phyloP scores from a whole-genome alignment of 2,888 invertebrate genomes.

The Ctena decussata region DNA sequence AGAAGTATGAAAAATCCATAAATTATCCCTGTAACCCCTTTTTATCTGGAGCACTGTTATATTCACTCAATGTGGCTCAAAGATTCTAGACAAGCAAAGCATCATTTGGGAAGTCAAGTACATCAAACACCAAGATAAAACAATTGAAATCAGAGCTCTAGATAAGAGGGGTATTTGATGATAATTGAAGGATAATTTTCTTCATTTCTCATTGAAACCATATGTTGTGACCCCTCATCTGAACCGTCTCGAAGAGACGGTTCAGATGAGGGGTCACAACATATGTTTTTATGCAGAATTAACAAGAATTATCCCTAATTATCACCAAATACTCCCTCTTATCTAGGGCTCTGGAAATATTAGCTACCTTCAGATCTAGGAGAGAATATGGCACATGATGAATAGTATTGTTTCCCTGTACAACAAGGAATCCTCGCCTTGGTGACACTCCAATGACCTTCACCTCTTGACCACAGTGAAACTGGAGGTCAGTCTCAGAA shows the following conservation, averaged over 20 bases:
- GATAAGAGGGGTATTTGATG: neutral
- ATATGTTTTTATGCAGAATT: neutral
- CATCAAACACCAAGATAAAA: no score
- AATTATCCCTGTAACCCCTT: no score
- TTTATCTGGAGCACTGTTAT: no score
- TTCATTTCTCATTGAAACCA: neutral
- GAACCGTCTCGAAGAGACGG: neutral
- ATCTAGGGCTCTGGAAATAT: neutral
- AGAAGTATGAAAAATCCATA: no score
- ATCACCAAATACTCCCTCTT: no score
- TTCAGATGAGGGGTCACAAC: no score
- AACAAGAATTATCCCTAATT: no score
- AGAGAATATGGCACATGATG: conserved; percentile 94
- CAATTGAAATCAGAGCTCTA: no score
- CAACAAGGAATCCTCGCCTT: conserved; percentile 94
- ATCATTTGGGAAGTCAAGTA: no score
- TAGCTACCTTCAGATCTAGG: conserved; percentile 89
- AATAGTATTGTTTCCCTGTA: conserved; percentile 92
- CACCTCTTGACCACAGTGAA: conserved; percentile 92
- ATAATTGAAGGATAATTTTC: neutral
- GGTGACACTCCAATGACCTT: conserved; percentile 95
- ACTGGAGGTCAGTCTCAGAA: conserved; percentile 87
- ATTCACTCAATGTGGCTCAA: no score
- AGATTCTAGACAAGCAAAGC: no score
- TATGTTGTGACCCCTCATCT: neutral